These are phyloP conservation scores for Tuberolachnus salignus DNA, from an alignment of 2,888 invertebrate genomes.

Conservation along the genomic window DNA sequence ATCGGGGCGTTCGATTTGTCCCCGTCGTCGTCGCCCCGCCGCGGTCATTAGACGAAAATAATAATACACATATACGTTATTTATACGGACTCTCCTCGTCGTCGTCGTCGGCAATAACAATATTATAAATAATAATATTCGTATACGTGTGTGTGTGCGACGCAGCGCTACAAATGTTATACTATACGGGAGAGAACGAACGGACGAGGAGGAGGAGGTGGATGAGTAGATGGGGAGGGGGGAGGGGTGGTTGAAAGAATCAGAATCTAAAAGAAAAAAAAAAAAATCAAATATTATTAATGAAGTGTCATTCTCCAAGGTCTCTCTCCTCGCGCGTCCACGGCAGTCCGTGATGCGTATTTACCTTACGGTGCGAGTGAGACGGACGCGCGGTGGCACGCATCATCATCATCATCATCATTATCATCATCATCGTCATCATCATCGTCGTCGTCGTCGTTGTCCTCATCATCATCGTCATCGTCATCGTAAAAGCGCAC, in stretches of 20 bases:
- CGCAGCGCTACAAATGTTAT: too few relatives aligned
- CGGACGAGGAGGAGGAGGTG: not conserved
- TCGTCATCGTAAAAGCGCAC: conserved; percentile 35
- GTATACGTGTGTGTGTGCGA: not conserved
- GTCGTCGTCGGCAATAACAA: not conserved
- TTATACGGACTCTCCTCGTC: not conserved
- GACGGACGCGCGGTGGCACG: not conserved
- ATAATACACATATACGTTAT: conserved; percentile 39
- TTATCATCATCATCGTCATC: not conserved
- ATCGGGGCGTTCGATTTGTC: conserved; percentile 40
- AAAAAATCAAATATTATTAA: conserved; percentile 55
- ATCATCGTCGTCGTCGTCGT: conserved; percentile 44
- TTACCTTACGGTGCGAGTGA: conserved; percentile 24
- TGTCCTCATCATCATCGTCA: too few relatives aligned
- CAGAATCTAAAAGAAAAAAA: conserved; percentile 10
- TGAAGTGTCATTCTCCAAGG: conserved; percentile 56
- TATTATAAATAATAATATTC: not conserved
- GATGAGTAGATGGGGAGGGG: conserved; percentile 6
- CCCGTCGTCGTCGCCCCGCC: not conserved
- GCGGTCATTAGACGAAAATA: conserved; percentile 51
- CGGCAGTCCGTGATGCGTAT: not conserved
- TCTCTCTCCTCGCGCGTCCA: not conserved
- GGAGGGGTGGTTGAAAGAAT: too few relatives aligned
- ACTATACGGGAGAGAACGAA: not conserved
- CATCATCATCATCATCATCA: too few relatives aligned